phyloP scores from a whole-genome alignment of 2,888 invertebrate genomes.

The Helicoverpa assulta region DNA sequence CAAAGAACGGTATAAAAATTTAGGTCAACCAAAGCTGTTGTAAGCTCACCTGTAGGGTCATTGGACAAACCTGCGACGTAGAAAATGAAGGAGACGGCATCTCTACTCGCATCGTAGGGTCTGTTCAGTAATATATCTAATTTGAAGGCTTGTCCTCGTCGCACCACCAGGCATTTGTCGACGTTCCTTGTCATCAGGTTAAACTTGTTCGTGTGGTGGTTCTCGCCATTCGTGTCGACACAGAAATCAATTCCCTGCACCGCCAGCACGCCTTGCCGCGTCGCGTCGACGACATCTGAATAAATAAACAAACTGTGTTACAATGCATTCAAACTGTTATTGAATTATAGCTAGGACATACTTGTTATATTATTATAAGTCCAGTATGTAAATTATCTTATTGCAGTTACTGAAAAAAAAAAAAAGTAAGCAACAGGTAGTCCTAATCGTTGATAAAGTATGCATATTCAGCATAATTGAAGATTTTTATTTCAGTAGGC shows the following conservation, averaged over 20 bases:
- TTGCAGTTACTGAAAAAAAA: too few species aligned
- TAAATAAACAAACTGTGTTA: conserved; percentile 61
- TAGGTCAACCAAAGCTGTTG: conserved; percentile 1
- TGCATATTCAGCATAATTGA: too few species aligned
- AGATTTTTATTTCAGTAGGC: too few species aligned
- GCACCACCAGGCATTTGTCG: conserved; percentile 92
- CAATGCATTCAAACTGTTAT: conserved; percentile 16
- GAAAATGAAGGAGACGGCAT: conserved; percentile 96
- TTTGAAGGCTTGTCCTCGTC: conserved; percentile 95
- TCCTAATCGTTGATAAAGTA: too few species aligned
- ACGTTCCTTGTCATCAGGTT: conserved; percentile 92
- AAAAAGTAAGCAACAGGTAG: too few species aligned
- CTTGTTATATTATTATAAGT: neutral
- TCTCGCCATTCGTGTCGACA: conserved; percentile 93
- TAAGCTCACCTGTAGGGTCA: neutral
- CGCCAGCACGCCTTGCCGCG: conserved; percentile 91
- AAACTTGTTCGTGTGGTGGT: conserved; percentile 95
- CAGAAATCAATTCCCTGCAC: conserved; percentile 94
- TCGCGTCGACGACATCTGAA: conserved; percentile 86
- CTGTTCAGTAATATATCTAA: conserved; percentile 93
- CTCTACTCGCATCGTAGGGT: conserved; percentile 93
- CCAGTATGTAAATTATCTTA: too few species aligned
- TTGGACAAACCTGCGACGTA: conserved; percentile 91
- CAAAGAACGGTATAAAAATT: neutral
- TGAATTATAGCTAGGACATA: conserved; percentile 9